These are phyloP conservation scores for Platyura marginata DNA, from an alignment of 1,140 invertebrate genomes.

Conservation along the genomic window DNA sequence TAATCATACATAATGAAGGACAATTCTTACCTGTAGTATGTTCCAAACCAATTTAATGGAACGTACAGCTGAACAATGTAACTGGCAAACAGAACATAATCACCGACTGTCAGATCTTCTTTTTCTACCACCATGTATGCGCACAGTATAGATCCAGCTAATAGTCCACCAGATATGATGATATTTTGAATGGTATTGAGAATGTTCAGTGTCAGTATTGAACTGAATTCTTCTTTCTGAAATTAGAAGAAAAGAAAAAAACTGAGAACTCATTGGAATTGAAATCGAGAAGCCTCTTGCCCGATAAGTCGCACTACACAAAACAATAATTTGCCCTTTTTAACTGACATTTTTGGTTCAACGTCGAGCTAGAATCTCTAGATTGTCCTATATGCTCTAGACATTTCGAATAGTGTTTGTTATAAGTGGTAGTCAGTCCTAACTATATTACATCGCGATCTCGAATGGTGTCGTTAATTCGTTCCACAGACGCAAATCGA, in stretches of 20 bases:
- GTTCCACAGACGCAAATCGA: no score
- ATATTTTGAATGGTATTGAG: conserved; percentile 80
- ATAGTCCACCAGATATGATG: conserved; percentile 68
- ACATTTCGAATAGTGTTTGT: no score
- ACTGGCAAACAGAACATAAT: conserved; percentile 86
- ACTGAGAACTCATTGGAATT: background rate
- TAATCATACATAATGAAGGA: no score
- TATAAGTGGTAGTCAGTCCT: no score
- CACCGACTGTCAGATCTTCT: conserved; percentile 64
- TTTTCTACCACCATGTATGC: conserved; percentile 56
- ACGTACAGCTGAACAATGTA: conserved; percentile 94
- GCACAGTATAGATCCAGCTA: conserved; percentile 75
- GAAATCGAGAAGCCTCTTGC: no score
- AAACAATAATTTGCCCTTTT: no score
- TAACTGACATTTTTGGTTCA: no score
- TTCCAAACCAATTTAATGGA: conserved; percentile 93
- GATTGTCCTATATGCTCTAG: no score
- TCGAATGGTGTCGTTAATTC: no score
- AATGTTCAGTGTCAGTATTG: conserved; percentile 67
- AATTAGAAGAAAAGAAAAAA: conserved; percentile 20
- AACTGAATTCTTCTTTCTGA: conserved; percentile 73
- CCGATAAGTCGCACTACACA: no score
- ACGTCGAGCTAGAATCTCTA: no score
- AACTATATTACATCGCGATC: no score
- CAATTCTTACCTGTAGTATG: conserved; percentile 89